A percentile compares a stretch with the other conserved stretches of the same genome.
These are phyloP conservation scores for Eospalax fontanierii DNA, from an alignment of 2,797 vertebrate species.

Conservation along the genomic window DNA sequence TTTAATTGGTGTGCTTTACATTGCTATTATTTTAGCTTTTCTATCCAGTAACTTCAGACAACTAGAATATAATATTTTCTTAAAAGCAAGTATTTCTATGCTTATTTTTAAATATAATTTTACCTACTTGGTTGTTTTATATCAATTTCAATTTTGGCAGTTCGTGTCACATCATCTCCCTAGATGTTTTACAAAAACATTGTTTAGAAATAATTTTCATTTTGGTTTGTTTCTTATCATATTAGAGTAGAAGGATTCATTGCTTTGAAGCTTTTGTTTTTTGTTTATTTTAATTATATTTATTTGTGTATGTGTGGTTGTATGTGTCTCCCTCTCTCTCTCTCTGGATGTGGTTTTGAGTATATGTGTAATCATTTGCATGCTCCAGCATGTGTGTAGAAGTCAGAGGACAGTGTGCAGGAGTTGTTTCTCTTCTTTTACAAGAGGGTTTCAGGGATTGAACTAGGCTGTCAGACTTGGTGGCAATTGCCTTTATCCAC, in stretches of 20 bases:
- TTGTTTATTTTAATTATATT: not conserved
- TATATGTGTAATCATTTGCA: not conserved
- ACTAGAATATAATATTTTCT: not conserved
- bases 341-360: no score
- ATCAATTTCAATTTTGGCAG: not conserved
- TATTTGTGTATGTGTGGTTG: not conserved
- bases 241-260: no score
- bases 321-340: no score
- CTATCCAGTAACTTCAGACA: not conserved
- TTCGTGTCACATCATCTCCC: not conserved
- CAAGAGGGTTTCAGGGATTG: not conserved
- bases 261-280: not conserved
- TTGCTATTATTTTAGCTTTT: no score
- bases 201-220: no score
- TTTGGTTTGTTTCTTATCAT: no score
- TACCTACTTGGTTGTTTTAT: conserved; percentile 12
- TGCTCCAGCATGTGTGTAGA: not conserved
- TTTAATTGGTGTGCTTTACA: not conserved
- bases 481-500: not conserved
- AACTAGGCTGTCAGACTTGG: not conserved
- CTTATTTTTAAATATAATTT: not conserved
- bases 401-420: not conserved
- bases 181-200: not conserved
- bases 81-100: not conserved
- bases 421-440: not conserved